phyloP scores from a whole-genome alignment of 2,113 vertebrate species.

The Actenoides lindsayi region DNA sequence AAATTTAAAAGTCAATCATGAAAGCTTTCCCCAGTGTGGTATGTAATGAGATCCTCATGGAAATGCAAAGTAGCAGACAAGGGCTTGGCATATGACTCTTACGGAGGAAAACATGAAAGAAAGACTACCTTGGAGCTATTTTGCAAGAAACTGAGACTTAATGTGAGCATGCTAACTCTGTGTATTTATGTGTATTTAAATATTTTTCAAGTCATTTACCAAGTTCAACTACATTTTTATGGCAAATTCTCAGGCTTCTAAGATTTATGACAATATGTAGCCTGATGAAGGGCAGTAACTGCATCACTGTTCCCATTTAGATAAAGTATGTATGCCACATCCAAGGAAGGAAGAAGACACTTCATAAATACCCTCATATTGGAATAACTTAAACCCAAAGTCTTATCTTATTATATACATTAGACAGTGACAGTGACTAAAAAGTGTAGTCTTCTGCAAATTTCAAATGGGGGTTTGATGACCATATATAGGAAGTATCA shows the following conservation, averaged over 20 bases:
- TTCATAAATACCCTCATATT: neutral
- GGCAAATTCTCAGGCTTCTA: neutral
- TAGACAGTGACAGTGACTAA: neutral
- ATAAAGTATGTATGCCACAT: neutral
- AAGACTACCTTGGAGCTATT: neutral
- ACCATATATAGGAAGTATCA: neutral
- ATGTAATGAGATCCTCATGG: neutral
- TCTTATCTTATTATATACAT: neutral
- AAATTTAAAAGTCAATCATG: neutral
- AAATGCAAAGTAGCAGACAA: neutral
- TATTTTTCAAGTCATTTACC: neutral
- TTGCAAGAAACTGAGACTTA: neutral
- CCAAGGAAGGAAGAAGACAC: neutral
- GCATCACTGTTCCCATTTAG: neutral
- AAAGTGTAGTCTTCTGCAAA: neutral
- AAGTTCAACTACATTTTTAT: neutral
- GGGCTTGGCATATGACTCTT: neutral
- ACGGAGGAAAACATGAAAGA: neutral
- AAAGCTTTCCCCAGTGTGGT: neutral
- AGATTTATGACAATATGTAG: neutral
- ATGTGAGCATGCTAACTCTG: neutral
- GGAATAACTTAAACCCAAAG: neutral
- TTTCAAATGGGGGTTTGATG: neutral
- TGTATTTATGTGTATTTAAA: neutral
- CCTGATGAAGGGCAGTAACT: neutral